Evolutionary conservation across 2,888 invertebrate genomes (phyloP).

Genomic region (Rapana venosa): DNA sequence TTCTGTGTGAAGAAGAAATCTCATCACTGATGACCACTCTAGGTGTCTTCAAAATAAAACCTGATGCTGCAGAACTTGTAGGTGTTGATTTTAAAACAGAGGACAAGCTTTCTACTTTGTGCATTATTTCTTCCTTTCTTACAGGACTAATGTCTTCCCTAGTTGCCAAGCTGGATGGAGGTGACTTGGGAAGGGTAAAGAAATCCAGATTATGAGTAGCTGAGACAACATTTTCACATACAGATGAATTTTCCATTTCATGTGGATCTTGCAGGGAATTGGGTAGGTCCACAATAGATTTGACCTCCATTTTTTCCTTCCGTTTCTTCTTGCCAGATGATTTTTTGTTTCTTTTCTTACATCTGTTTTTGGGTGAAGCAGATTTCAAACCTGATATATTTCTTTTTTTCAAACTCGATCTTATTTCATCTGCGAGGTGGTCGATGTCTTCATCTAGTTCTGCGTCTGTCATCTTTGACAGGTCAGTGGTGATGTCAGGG

Average conservation of each 20-base stretch:
- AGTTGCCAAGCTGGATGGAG: background rate
- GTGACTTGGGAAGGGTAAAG: background rate
- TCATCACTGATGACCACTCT: background rate
- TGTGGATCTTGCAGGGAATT: background rate
- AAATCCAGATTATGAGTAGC: background rate
- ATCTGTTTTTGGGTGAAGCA: background rate
- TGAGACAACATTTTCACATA: background rate
- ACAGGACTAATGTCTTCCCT: background rate
- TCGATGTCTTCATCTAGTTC: background rate
- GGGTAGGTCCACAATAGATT: background rate
- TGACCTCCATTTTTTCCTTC: background rate
- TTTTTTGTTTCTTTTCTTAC: background rate
- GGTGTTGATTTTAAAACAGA: background rate
- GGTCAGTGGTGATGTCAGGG: background rate
- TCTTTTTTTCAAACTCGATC: background rate
- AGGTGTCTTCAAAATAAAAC: background rate
- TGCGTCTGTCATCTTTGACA: background rate
- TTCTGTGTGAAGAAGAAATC: background rate
- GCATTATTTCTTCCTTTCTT: background rate
- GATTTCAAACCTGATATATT: background rate
- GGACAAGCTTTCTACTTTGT: background rate
- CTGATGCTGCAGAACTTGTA: background rate
- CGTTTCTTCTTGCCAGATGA: background rate
- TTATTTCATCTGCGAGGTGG: background rate
- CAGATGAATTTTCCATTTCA: background rate